Evolutionary conservation across 2,888 invertebrate species (phyloP).

Genomic region (Pocota personata): DNA sequence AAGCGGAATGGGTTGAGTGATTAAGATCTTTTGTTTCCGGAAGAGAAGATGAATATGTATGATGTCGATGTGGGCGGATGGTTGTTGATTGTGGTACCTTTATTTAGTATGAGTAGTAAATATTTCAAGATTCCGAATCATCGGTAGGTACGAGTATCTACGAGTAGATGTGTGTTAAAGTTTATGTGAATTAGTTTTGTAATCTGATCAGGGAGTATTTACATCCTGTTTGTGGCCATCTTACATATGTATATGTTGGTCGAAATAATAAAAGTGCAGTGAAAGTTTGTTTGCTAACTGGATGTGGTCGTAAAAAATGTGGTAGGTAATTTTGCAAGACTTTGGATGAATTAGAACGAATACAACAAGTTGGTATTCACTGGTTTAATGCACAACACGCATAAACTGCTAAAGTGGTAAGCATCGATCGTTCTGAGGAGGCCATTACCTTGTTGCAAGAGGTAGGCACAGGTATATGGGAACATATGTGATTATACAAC

Average conservation of each 20-base stretch:
- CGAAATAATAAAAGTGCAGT: neutral
- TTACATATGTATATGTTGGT: neutral
- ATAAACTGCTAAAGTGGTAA: no score
- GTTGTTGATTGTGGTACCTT: neutral
- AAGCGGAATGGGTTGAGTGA: neutral
- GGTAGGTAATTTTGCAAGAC: neutral
- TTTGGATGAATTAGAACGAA: neutral
- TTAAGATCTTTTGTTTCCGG: conserved; percentile 35
- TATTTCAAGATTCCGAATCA: neutral
- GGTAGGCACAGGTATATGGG: no score
- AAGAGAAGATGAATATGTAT: neutral
- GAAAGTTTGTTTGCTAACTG: neutral
- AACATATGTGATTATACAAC: no score
- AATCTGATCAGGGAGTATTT: neutral
- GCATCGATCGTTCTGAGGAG: no score
- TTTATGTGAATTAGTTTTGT: neutral
- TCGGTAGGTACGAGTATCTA: neutral
- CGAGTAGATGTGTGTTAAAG: neutral
- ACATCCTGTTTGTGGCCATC: neutral
- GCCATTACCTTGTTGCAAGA: no score
- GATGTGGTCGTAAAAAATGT: neutral
- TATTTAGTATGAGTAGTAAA: neutral
- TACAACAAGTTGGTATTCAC: no score
- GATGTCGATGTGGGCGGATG: neutral
- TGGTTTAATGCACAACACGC: no score